Evolutionary conservation across 1,140 invertebrate species (phyloP), one percentile per base, ranked within the genome.

Genomic region (Drosophila teissieri): DNA sequence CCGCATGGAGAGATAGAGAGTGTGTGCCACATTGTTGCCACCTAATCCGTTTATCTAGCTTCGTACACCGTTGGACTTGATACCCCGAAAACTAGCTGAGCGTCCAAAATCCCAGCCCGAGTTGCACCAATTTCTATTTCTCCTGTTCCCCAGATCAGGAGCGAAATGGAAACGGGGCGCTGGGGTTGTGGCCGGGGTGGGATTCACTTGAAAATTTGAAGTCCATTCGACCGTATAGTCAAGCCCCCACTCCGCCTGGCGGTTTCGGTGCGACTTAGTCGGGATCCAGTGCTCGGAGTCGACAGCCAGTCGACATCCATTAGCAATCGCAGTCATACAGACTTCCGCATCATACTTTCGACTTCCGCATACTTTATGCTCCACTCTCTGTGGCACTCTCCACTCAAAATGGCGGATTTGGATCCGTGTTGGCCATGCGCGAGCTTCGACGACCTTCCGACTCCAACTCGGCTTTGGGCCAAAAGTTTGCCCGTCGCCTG

Each of bases 31-130:
- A 89, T 80, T 89, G 84, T 89, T 84, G 84, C 62, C 84, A 89
- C 88, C 91, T 92, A 92, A 92, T 92, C 91, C 91, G 91, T 92
- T 92, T 92, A 92, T 92, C 91, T 90, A 92, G 88, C 86, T 92
- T 92, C 91, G 91, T 92, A 92, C 91, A 92, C 91, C 88, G 86
- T 78, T 92, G 91, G 91, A 91, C 91, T 92, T 89, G 84, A 90
- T 91, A 81, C 79, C 77, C 76, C 37, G 62, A 73, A 80, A 80
- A 74, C 73, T 72, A 51, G 70, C 73, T 82, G 86, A 69, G 78
- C 81, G 73, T 64, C 80, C 73, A 65, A 84, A 79, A 83, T 73
- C 76, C 52, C 56, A 60, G 44, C 42, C 56, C 27, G 40, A 45
- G n/a, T 61, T 45, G 58, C 55, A 64, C 52, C 58, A 63, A 57